A percentile compares a stretch with the other conserved stretches of the same genome.
Evolutionary conservation across 2,113 vertebrate genomes (phyloP).

Genomic region (Thunnus maccoyii): DNA sequence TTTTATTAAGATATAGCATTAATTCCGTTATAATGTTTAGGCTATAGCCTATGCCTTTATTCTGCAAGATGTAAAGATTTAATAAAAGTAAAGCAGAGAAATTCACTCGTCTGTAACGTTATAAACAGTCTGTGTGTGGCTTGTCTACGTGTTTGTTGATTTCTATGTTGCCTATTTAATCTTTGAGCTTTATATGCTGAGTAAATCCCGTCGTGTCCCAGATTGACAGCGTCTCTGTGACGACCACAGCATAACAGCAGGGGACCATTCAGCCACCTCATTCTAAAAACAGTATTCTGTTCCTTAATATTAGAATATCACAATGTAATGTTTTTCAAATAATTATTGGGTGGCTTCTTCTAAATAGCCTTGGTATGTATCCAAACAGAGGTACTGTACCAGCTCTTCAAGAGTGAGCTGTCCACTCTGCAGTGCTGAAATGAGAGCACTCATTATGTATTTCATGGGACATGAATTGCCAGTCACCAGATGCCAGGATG

Average conservation of each 20-base stretch:
- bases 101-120: conserved; percentile 6
- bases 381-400: neutral
- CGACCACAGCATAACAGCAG: conserved; percentile 52
- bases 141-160: conserved; percentile 61
- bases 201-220: conserved; percentile 85
- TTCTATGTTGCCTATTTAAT: conserved; percentile 80
- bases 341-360: neutral
- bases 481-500: neutral
- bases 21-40: neutral
- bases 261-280: conserved; percentile 40
- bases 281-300: conserved; percentile 2
- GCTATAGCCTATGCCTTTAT: neutral
- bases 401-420: conserved; percentile 54
- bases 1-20: neutral
- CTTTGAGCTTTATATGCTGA: conserved; percentile 76
- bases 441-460: conserved; percentile 6
- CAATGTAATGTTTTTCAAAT: conserved; percentile 1
- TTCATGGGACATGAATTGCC: neutral
- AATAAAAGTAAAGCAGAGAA: neutral
- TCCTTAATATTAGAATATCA: conserved; percentile 3
- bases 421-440: conserved; percentile 72
- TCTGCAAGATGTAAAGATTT: neutral
- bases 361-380: neutral
- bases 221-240: conserved; percentile 79
- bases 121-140: conserved; percentile 14